These are phyloP conservation scores for Papilio elwesi DNA, from an alignment of 2,888 invertebrate genomes.

Conservation along the genomic window DNA sequence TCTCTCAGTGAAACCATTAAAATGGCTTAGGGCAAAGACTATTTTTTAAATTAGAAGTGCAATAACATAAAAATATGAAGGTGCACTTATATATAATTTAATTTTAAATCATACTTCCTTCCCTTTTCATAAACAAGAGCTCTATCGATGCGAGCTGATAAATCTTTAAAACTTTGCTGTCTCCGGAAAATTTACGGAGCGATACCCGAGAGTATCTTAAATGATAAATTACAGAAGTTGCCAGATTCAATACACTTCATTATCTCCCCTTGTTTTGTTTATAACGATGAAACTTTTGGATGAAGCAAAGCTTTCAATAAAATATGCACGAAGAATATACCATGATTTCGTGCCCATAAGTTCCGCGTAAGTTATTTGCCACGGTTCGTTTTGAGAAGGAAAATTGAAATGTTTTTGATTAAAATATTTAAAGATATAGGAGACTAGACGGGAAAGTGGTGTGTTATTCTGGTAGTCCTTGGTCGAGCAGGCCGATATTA, in stretches of 20 bases:
- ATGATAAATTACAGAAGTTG: slow-evolving; percentile 77
- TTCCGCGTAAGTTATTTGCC: slow-evolving; percentile 66
- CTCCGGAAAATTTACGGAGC: slow-evolving; percentile 60
- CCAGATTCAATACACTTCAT: slow-evolving; percentile 65
- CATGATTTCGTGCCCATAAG: slow-evolving; percentile 7
- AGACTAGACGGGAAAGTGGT: neutral
- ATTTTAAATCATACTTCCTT: slow-evolving; percentile 36
- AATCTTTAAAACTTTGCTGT: slow-evolving; percentile 63
- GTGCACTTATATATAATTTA: slow-evolving; percentile 18
- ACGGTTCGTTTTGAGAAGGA: slow-evolving; percentile 63
- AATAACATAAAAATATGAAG: neutral
- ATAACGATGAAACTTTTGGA: slow-evolving; percentile 39
- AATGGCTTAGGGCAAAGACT: no score
- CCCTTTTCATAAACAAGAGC: slow-evolving; percentile 31
- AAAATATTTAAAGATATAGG: neutral
- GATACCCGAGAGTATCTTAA: slow-evolving; percentile 59
- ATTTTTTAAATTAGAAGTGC: no score
- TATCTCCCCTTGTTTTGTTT: slow-evolving; percentile 41
- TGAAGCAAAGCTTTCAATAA: slow-evolving; percentile 27
- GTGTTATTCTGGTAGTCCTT: no score
- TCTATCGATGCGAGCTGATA: slow-evolving; percentile 39
- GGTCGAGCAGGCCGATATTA: no score
- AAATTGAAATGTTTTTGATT: no score
- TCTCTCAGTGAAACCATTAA: no score
- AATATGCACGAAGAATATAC: slow-evolving; percentile 27